Base-by-base conservation (phyloP, 92 coral and sea anemone species). In the Actinostola sp. region DNA sequence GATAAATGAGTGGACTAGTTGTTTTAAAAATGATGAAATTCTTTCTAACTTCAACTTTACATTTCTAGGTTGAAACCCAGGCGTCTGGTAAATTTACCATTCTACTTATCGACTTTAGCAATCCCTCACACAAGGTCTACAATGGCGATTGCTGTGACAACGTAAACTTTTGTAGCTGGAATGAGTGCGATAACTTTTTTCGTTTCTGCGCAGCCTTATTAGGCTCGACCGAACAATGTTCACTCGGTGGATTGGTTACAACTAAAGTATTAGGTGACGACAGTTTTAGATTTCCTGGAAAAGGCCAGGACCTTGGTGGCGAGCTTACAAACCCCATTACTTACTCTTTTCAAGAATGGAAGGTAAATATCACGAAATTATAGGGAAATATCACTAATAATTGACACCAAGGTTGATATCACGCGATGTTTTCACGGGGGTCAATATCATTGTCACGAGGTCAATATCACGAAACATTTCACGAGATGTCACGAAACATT, bases 141-240 rank as follows among this genome's bases (percentile, higher is more conserved):
- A 90, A 90, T 49, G 96, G 96, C 0, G 96, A 81, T 16, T 93
- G 98, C 61, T 93, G 96, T 59, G 96, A 90, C 35, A 87, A 67
- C 42, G 2, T 48, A 1, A 21, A 34, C 0, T 90, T 79, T 78
- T 93, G 98, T 36, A 45, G 42, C 46, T 1, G 50, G n/a, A 73
- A 52, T n/a, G 27, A 63, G 8, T 93, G 98, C 59, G 98, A 93
- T 53, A 90, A 87, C 50, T 86, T 71, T 34, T 90, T 93, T 41
- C 79, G 91, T 59, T 87, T 93, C 78, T 93, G 98, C 67, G 84
- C 89, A 61, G 82, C 90, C 8, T 68, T 89, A 15, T 55, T 80
- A 2, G 91, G 89, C 44, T 81, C 91, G 39, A 66, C 60, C 32
- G 35, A 21, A 11, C 62, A 81, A 43, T 93, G 98, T 62, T 66